phyloP scores from a whole-genome alignment of 2,113 vertebrate species.

The Cinclus mexicanus region DNA sequence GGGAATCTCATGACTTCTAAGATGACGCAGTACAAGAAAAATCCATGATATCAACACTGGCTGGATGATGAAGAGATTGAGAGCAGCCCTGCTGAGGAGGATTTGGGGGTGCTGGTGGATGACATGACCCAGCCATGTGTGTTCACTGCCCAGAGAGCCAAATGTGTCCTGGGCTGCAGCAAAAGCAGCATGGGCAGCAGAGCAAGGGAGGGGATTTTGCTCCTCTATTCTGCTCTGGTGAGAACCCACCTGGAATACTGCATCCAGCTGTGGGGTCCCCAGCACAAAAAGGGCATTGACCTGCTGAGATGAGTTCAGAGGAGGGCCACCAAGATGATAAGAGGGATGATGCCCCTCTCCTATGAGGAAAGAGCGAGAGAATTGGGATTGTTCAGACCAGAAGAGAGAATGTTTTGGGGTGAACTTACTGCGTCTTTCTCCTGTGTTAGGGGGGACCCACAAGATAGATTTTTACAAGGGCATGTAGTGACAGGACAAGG shows the following conservation, averaged over 20 bases:
- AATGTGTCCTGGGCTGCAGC: background rate
- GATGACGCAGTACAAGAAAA: background rate
- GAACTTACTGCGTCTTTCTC: background rate
- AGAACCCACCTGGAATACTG: no score
- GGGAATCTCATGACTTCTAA: background rate
- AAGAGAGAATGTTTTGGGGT: background rate
- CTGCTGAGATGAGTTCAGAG: background rate
- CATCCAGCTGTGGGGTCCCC: background rate
- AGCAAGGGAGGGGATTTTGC: fast-evolving
- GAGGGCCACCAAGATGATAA: background rate
- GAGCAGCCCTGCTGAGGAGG: background rate
- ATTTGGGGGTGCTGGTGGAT: no score
- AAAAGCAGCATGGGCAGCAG: fast-evolving
- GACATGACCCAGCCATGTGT: background rate
- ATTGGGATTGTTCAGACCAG: background rate
- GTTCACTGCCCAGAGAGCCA: background rate
- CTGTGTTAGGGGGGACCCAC: background rate
- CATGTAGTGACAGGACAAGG: background rate
- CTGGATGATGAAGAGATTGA: background rate
- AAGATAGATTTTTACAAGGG: background rate
- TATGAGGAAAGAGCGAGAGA: background rate
- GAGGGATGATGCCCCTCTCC: background rate
- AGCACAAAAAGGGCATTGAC: background rate
- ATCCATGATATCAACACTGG: background rate
- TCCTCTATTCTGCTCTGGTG: background rate